phyloP scores from a whole-genome alignment of 2,888 invertebrate species.

The Strigamia maritima region DNA sequence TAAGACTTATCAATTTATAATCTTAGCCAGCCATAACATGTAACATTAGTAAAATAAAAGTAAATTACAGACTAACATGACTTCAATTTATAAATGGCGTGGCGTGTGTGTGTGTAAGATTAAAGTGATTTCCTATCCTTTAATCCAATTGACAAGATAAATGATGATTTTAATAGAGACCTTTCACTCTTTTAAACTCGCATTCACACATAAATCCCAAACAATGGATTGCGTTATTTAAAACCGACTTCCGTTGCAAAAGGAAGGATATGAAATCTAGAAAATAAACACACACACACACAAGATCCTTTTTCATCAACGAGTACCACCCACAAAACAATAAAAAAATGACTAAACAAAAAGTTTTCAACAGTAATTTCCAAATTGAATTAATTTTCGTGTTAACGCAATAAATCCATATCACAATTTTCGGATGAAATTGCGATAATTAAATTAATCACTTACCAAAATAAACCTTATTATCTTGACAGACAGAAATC shows the following conservation, averaged over 20 bases:
- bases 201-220: background rate
- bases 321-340: background rate
- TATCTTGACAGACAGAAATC: too few relatives aligned
- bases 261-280: background rate
- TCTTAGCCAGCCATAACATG: background rate
- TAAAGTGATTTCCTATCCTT: background rate
- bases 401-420: too few relatives aligned
- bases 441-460: too few relatives aligned
- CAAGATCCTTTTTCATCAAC: background rate
- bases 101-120: background rate
- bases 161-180: background rate
- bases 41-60: background rate
- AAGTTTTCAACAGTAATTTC: background rate
- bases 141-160: constrained; percentile 4
- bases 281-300: background rate
- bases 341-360: background rate
- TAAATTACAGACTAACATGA: background rate
- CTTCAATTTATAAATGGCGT: background rate
- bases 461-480: too few relatives aligned
- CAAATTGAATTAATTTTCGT: background rate
- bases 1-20: background rate
- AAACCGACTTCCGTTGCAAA: background rate
- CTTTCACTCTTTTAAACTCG: background rate
- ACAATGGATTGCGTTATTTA: background rate
- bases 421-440: too few relatives aligned